A percentile compares a stretch with the other conserved stretches of the same genome.
Evolutionary conservation across 2,888 invertebrate genomes (phyloP).

Genomic region (Parascotia fuliginaria): DNA sequence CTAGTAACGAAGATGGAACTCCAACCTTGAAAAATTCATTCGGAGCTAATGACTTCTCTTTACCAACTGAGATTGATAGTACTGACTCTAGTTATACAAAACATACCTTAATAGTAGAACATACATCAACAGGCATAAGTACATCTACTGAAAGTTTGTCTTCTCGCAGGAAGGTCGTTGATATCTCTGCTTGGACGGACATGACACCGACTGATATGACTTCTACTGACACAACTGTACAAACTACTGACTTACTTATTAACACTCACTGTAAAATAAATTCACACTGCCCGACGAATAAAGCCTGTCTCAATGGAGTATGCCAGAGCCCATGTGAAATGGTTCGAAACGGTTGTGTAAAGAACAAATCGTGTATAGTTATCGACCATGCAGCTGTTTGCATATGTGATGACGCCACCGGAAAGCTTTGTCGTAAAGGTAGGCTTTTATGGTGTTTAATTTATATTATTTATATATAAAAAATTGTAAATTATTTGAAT

Average conservation of each 20-base stretch:
- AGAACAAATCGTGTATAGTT: constrained; percentile 87
- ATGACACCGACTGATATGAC: constrained; percentile 72
- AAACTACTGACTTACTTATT: constrained; percentile 53
- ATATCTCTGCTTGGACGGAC: constrained; percentile 80
- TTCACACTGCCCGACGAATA: constrained; percentile 87
- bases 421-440: constrained; percentile 87
- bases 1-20: background rate
- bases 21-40: background rate
- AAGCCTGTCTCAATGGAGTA: constrained; percentile 87
- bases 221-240: constrained; percentile 62
- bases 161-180: constrained; percentile 74
- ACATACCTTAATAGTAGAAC: constrained; percentile 25
- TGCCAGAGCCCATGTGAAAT: constrained; percentile 88
- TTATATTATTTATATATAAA: background rate
- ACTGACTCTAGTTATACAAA: constrained; percentile 4
- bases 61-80: constrained; percentile 2
- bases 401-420: constrained; percentile 86
- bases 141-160: constrained; percentile 74
- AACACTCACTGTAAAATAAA: constrained; percentile 85
- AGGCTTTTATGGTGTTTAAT: constrained; percentile 69
- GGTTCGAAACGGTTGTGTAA: constrained; percentile 82
- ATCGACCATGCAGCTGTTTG: constrained; percentile 87
- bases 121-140: constrained; percentile 52
- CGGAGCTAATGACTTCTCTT: constrained; percentile 1
- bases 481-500: background rate